These are phyloP conservation scores for Shinisaurus crocodilurus DNA, from an alignment of 2,113 vertebrate species.

Conservation along the genomic window DNA sequence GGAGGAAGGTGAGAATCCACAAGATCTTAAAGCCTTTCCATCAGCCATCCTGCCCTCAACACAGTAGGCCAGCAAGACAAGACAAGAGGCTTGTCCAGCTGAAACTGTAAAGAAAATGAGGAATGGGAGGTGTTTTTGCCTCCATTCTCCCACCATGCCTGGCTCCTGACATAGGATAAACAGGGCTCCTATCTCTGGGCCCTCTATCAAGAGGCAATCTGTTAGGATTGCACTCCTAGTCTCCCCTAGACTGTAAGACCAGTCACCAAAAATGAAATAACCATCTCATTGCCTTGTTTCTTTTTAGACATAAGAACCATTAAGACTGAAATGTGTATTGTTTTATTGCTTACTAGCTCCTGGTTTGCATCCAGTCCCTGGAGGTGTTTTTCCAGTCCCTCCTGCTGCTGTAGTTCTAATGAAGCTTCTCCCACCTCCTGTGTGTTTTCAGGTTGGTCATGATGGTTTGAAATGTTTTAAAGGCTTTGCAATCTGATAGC, in stretches of 20 bases:
- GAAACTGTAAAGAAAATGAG: no score
- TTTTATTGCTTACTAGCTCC: slow-evolving; percentile 81
- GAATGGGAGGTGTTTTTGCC: no score
- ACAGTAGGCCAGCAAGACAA: no score
- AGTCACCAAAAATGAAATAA: not conserved
- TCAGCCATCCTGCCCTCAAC: no score
- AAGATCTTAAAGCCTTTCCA: no score
- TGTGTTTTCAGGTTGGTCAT: slow-evolving; percentile 91
- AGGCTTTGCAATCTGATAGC: not conserved
- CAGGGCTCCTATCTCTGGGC: no score
- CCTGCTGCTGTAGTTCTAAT: slow-evolving; percentile 94
- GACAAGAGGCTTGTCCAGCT: no score
- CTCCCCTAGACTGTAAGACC: not conserved
- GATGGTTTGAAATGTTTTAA: slow-evolving; percentile 25
- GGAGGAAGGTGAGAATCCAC: no score
- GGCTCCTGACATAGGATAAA: no score
- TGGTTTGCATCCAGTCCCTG: slow-evolving; percentile 95
- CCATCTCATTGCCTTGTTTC: slow-evolving; percentile 12
- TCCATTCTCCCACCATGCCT: no score
- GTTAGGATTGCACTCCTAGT: no score
- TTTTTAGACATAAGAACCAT: not conserved
- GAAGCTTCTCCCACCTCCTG: slow-evolving; percentile 96
- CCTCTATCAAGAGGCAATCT: no score
- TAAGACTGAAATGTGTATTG: not conserved
- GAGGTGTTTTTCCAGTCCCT: slow-evolving; percentile 96